These are phyloP conservation scores for Pseudomyrmex pallidus DNA, from an alignment of 1,140 invertebrate species.

Conservation along the genomic window DNA sequence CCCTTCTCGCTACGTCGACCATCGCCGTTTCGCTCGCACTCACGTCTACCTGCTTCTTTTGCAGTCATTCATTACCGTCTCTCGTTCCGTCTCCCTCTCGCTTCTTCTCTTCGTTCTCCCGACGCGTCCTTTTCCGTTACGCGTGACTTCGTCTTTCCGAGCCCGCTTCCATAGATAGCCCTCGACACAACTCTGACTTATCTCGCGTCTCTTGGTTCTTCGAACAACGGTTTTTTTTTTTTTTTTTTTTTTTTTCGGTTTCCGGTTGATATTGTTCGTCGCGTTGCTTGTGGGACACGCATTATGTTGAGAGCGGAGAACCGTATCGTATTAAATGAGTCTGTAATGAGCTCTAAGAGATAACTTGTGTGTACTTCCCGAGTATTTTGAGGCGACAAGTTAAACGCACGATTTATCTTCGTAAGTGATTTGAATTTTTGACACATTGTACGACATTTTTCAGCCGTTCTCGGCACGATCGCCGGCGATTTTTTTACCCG, in stretches of 20 bases:
- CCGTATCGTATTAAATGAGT: no score
- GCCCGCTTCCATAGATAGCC: slow-evolving; percentile 51
- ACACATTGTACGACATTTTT: no score
- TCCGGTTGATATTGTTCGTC: slow-evolving; percentile 42
- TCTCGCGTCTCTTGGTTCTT: slow-evolving; percentile 35
- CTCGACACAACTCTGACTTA: slow-evolving; percentile 36
- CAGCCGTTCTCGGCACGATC: no score
- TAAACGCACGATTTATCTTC: no score
- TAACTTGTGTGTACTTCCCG: no score
- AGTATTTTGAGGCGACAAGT: no score
- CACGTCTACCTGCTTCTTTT: slow-evolving; percentile 68
- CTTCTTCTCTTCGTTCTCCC: slow-evolving; percentile 1
- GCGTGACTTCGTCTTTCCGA: slow-evolving; percentile 51
- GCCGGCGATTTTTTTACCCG: no score
- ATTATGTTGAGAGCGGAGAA: no score
- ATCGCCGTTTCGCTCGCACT: slow-evolving; percentile 19
- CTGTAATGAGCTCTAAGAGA: no score
- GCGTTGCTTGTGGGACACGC: no score
- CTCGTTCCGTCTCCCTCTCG: neutral
- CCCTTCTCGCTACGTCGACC: slow-evolving; percentile 33
- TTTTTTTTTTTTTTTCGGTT: neutral
- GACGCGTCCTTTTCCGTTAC: slow-evolving; percentile 66
- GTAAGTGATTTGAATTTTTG: no score
- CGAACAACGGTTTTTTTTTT: slow-evolving; percentile 50
- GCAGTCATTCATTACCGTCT: slow-evolving; percentile 71